These are phyloP conservation scores for Cirrhinus molitorella DNA, from an alignment of 2,797 vertebrate genomes.

Conservation along the genomic window DNA sequence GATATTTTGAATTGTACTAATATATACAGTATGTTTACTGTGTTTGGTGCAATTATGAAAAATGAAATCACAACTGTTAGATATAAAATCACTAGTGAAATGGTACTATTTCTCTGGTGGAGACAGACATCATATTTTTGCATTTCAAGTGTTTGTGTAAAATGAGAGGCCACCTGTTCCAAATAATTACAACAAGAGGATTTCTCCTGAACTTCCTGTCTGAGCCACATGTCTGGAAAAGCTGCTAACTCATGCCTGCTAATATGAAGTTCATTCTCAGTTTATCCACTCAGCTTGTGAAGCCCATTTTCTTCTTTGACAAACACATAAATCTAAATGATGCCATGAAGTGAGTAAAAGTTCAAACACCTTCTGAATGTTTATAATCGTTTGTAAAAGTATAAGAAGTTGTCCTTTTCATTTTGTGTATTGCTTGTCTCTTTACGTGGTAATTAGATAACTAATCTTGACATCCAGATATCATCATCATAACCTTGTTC, in stretches of 20 bases:
- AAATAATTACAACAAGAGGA: constrained; percentile 67
- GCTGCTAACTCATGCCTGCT: background rate
- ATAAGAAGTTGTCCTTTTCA: background rate
- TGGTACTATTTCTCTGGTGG: background rate
- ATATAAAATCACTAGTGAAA: background rate
- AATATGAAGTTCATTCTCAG: constrained; percentile 6
- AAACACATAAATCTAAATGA: background rate
- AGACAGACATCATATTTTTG: background rate
- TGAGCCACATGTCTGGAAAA: constrained; percentile 64
- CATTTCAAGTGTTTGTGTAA: constrained; percentile 51
- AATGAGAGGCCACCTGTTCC: constrained; percentile 49
- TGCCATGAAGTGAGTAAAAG: background rate
- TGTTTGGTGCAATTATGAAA: background rate
- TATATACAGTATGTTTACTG: background rate
- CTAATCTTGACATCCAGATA: constrained; percentile 57
- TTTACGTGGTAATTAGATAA: constrained; percentile 46
- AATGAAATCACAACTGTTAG: background rate
- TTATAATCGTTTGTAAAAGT: background rate
- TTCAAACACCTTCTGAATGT: background rate
- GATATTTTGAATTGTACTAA: background rate
- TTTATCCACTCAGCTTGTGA: constrained; percentile 3
- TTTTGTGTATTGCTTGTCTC: constrained; percentile 11
- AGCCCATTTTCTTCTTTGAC: constrained; percentile 11
- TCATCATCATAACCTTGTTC: constrained; percentile 65
- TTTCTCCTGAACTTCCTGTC: constrained; percentile 58